These are phyloP conservation scores for Mormyrops boulengeri DNA, from an alignment of 2,797 vertebrate species.

Conservation along the genomic window DNA sequence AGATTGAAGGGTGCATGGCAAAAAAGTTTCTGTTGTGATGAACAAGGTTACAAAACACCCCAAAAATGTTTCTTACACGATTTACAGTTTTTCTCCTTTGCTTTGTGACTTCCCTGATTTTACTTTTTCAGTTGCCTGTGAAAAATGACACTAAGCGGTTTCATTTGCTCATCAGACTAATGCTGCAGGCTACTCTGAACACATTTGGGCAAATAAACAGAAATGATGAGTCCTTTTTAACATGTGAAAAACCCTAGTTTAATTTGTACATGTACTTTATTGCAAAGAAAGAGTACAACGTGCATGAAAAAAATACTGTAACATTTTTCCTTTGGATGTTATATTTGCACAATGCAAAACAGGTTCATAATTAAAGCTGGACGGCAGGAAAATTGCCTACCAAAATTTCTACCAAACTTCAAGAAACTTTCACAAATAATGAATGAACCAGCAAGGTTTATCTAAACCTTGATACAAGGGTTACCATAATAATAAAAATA, in stretches of 20 bases:
- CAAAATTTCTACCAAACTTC: background rate
- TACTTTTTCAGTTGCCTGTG: background rate
- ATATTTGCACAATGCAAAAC: background rate
- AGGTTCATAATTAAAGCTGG: background rate
- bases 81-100: background rate
- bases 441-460: background rate
- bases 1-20: background rate
- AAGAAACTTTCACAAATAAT: background rate
- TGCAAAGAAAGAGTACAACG: background rate
- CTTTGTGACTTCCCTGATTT: background rate
- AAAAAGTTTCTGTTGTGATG: background rate
- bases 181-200: background rate
- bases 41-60: background rate
- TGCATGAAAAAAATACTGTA: background rate
- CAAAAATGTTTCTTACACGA: background rate
- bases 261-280: background rate
- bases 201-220: background rate
- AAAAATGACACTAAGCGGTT: background rate
- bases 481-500: background rate
- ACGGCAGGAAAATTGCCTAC: background rate
- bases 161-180: background rate
- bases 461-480: background rate
- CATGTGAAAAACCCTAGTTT: background rate
- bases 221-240: background rate
- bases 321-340: background rate